Base-by-base conservation (phyloP, 1,140 invertebrate genomes). In the Halictus rubicundus region DNA sequence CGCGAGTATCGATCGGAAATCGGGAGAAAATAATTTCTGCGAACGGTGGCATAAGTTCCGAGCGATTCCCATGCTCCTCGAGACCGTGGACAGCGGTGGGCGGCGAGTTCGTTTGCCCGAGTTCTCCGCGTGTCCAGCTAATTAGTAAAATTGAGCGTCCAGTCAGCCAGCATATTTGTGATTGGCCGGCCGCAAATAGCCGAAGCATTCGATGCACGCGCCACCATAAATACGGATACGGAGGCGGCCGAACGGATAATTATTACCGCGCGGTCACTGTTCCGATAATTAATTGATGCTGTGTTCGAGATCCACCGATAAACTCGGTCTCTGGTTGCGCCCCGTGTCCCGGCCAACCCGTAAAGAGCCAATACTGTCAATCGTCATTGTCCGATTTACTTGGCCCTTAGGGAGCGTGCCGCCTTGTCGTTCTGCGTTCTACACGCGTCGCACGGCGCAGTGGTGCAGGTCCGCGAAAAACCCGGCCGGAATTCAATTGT, bases 171-270 rank as follows among this genome's bases (percentile, higher is more conserved):
- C 78, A 73, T 80, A 82, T 83, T 78, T 83, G 83, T 75, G 82
- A 82, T 78, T 76, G 72, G 19, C 42, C 60, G 64, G 70, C 78
- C 81, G 79, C 76, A 88, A 88, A 88, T 87, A 85, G 83, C 73
- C 78, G 32, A 10, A 54, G 52, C 59, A 68, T 76, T 68, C 73
- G 73, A 25, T 46, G 73, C 73, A 76, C 73, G 73, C 73, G 46
- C 23, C 68, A 46, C 69, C 78, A 78, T 78, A 83, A 86, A 89
- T 87, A 80, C 81, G 70, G 68, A 70, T 80, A 74, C 66, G 83
- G 60, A 19, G 69, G 73, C 78, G 81, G 79, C 81, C 83, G 81
- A 89, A 88, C 83, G 81, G 81, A 87, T 88, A 88, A 89, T 88
- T 87, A 89, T 89, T 87, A 85, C 85, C 68, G 75, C 72, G 39